These are phyloP conservation scores for Merops nubicus DNA, from an alignment of 2,113 vertebrate species.

Conservation along the genomic window DNA sequence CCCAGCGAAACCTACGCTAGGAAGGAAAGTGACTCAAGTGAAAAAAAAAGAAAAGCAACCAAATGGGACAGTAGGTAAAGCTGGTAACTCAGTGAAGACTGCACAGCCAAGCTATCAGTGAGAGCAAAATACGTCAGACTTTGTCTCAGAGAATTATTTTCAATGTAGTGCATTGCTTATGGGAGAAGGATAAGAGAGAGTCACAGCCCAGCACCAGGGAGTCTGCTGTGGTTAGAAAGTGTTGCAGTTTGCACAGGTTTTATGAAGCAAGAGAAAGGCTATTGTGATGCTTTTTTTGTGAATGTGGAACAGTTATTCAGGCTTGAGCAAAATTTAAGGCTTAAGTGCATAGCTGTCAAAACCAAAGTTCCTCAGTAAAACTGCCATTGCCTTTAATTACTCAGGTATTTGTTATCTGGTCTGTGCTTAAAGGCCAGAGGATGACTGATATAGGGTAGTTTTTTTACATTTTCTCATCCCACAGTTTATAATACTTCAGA, in stretches of 20 bases:
- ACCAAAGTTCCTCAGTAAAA: background rate
- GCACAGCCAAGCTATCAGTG: background rate
- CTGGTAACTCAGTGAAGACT: rapidly evolving
- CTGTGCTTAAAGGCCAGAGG: background rate
- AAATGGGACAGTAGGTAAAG: background rate
- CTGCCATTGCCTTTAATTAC: background rate
- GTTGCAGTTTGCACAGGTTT: background rate
- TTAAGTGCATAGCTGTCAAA: background rate
- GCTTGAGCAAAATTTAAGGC: background rate
- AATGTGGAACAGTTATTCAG: background rate
- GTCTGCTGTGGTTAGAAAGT: background rate
- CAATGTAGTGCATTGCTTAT: rapidly evolving
- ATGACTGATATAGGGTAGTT: background rate
- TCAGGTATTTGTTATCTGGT: background rate
- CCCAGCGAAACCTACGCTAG: background rate
- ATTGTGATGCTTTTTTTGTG: background rate
- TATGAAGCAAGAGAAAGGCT: background rate
- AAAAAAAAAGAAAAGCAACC: background rate
- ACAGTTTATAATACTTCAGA: background rate
- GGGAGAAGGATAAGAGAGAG: background rate
- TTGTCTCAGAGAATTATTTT: background rate
- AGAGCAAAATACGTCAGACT: background rate
- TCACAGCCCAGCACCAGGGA: background rate
- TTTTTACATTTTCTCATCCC: background rate
- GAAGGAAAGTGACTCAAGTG: background rate